Evolutionary conservation across 2,888 invertebrate genomes (phyloP).

Genomic region (Lepidonotus clava): DNA sequence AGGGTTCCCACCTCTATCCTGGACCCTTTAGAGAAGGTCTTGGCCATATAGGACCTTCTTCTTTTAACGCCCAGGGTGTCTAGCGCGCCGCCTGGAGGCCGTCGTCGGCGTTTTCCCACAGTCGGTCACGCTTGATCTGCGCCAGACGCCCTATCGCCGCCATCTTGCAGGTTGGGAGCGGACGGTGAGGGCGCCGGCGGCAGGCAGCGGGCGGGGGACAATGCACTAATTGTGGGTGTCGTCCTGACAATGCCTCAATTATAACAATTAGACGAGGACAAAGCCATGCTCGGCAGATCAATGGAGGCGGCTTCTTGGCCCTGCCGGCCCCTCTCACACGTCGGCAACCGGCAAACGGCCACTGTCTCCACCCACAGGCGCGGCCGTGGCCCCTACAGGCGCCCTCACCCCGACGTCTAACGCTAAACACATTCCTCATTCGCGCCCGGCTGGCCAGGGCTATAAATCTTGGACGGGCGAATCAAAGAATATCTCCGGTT

Average conservation of each 20-base stretch:
- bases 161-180: not conserved
- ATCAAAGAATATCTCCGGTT: not conserved
- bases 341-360: not conserved
- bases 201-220: not conserved
- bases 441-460: not conserved
- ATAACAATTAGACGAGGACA: constrained; percentile 45
- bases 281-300: constrained; percentile 40
- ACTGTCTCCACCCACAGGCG: not conserved
- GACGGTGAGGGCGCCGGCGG: not conserved
- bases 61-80: constrained; percentile 22
- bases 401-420: not conserved
- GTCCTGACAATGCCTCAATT: constrained; percentile 41
- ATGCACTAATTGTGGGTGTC: constrained; percentile 41
- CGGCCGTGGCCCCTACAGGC: not conserved
- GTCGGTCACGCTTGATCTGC: constrained; percentile 11
- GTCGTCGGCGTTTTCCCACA: constrained; percentile 16
- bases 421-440: constrained; percentile 15
- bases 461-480: not conserved
- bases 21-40: constrained; percentile 16
- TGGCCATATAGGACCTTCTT: not conserved
- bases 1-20: not conserved
- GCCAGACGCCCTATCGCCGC: not conserved
- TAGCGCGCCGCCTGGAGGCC: not conserved
- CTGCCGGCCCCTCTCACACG: too few species aligned
- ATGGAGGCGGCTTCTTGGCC: constrained; percentile 2